Evolutionary conservation across 92 coral and sea anemone species (phyloP).

Genomic region (Pocillopora meandrina): DNA sequence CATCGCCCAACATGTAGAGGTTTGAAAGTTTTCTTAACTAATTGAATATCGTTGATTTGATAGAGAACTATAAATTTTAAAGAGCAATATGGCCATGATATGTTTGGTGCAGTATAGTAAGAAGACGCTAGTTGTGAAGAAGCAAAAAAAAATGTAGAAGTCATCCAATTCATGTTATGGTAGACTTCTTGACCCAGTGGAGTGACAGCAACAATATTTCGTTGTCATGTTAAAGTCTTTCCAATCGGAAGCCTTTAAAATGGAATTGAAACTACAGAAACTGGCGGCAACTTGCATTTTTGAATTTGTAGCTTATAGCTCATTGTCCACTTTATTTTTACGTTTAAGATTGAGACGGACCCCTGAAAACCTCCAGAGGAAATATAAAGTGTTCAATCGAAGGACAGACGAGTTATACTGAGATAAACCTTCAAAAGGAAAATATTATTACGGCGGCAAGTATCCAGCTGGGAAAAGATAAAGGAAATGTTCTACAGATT

Average conservation of each 20-base stretch:
- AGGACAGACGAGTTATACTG: not conserved
- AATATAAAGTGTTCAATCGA: slow-evolving; percentile 9
- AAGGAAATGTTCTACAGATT: no score
- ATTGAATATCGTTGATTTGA: not conserved
- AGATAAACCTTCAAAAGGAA: slow-evolving; percentile 1
- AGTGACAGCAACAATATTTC: no score
- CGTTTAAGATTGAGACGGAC: slow-evolving; percentile 1
- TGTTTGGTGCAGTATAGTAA: not conserved
- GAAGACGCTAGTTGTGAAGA: no score
- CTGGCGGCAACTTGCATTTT: not conserved
- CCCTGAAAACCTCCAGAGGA: slow-evolving; percentile 11
- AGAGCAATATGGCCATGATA: not conserved
- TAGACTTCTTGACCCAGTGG: no score
- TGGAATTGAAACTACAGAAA: not conserved
- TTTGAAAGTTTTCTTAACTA: not conserved
- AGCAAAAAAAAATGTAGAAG: no score
- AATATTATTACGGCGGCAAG: slow-evolving; percentile 8
- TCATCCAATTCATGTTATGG: no score
- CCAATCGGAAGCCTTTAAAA: no score
- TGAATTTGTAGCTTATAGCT: not conserved
- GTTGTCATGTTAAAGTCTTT: no score
- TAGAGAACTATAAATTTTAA: not conserved
- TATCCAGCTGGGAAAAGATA: not conserved
- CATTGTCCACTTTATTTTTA: not conserved
- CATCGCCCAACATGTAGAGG: slow-evolving; percentile 4